Percentiles rank a stretch among this genome's conserved stretches.
phyloP scores from a whole-genome alignment of 1,140 invertebrate species.

The Bombus waltoni region DNA sequence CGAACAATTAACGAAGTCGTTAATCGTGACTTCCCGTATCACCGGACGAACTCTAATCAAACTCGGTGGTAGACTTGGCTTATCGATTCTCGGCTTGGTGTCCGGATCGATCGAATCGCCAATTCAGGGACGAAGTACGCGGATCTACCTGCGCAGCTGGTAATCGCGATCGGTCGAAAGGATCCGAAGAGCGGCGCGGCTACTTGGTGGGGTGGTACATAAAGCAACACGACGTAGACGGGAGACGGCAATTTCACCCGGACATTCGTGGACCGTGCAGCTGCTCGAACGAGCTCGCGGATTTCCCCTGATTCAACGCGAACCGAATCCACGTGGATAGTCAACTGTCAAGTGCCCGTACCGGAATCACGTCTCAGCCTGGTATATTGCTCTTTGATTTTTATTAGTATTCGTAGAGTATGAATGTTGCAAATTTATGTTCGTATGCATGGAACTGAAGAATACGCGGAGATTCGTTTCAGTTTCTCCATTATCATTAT shows the following conservation, averaged over 20 bases:
- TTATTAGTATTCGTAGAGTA: background rate
- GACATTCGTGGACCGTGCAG: conserved; percentile 30
- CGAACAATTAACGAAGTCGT: conserved; percentile 25
- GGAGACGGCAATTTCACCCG: conserved; percentile 32
- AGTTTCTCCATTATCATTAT: too few species aligned
- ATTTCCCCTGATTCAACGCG: background rate
- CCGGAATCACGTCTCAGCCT: background rate
- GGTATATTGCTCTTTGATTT: conserved; percentile 18
- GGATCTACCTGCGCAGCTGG: conserved; percentile 48
- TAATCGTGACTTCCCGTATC: conserved; percentile 3
- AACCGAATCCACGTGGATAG: conserved; percentile 54
- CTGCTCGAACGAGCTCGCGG: conserved; percentile 6
- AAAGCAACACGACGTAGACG: conserved; percentile 31
- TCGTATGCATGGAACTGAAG: background rate
- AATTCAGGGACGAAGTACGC: conserved; percentile 8
- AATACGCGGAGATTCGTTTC: too few species aligned
- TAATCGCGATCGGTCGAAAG: conserved; percentile 46
- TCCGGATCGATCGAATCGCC: conserved; percentile 21
- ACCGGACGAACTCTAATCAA: background rate
- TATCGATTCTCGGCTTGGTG: conserved; percentile 40
- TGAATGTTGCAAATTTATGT: background rate
- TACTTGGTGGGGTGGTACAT: conserved; percentile 56
- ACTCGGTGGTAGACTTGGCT: background rate
- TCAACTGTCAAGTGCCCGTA: conserved; percentile 25
- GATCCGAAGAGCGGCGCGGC: conserved; percentile 1